phyloP scores from a whole-genome alignment of 2,113 vertebrate species.

The human (Homo sapiens) region GRCh38 chr22:25509501-25510000 shows the following conservation, averaged over 20 bases:
- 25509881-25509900: neutral
- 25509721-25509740: neutral
- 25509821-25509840: neutral
- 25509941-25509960: neutral
- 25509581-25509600: neutral
- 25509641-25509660: neutral
- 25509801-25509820: neutral
- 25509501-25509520: constrained; percentile 40
- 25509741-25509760: neutral
- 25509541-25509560: constrained; percentile 33
- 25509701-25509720: neutral
- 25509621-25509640: neutral
- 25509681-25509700: neutral
- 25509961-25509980: neutral
- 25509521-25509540: neutral
- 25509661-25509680: neutral
- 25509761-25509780: neutral
- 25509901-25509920: neutral
- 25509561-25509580: neutral
- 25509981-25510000: constrained; percentile 24
- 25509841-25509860: neutral
- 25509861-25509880: neutral
- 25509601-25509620: neutral
- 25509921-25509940: neutral
- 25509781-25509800: neutral